These are phyloP conservation scores for Caenorhabditis remanei DNA, from an alignment of 1,140 invertebrate species.

Conservation along the genomic window DNA sequence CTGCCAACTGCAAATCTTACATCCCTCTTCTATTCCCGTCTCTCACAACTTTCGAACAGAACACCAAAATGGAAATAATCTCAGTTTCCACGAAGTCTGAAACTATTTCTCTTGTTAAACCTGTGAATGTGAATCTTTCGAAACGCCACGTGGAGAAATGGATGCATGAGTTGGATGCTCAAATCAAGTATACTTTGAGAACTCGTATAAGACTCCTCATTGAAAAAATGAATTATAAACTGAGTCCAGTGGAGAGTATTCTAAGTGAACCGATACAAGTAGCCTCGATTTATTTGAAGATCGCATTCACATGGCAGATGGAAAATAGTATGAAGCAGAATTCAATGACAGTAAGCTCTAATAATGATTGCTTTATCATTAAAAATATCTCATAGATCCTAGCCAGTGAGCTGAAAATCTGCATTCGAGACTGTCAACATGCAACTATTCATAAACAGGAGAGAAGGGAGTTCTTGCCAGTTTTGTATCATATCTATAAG, in stretches of 20 bases:
- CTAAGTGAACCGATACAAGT: slow-evolving; percentile 42
- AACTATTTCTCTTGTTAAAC: slow-evolving; percentile 27
- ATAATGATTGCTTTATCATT: neutral
- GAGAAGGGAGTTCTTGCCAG: neutral
- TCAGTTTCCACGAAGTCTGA: neutral
- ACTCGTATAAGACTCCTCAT: slow-evolving; percentile 11
- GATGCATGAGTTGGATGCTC: slow-evolving; percentile 44
- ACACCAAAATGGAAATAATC: slow-evolving; percentile 40
- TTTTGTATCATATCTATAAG: slow-evolving; percentile 35
- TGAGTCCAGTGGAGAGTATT: neutral
- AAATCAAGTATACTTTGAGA: slow-evolving; percentile 17
- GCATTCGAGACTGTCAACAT: slow-evolving; percentile 27
- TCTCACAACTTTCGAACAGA: neutral
- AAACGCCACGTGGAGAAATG: slow-evolving; percentile 58
- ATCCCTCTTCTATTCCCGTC: slow-evolving; percentile 40
- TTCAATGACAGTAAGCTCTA: slow-evolving; percentile 9
- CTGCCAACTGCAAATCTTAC: slow-evolving; percentile 9
- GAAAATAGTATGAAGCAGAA: slow-evolving; percentile 43
- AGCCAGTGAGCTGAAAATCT: slow-evolving; percentile 21
- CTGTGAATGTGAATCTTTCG: slow-evolving; percentile 50
- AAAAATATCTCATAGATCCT: neutral
- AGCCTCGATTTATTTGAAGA: slow-evolving; percentile 1
- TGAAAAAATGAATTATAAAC: slow-evolving; percentile 27
- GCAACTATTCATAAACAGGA: slow-evolving; percentile 5
- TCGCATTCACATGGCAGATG: slow-evolving; percentile 35